Evolutionary conservation across 2,888 invertebrate genomes (phyloP).

Genomic region (Thysanoteuthis rhombus): DNA sequence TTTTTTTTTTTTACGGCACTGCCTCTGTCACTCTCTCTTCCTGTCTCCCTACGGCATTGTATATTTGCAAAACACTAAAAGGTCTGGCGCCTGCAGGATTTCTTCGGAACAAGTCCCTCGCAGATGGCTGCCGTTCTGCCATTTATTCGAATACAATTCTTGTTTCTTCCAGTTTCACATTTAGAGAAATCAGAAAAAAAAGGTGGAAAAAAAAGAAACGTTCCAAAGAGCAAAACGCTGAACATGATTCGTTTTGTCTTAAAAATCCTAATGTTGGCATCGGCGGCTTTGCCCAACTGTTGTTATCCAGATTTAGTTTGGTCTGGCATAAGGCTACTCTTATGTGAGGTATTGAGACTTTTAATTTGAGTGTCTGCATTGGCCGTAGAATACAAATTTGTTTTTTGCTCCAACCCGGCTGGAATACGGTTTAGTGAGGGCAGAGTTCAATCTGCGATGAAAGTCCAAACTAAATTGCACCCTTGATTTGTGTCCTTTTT

Average conservation of each 20-base stretch:
- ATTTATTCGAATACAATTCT: background rate
- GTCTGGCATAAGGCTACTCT: background rate
- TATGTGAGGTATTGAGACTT: background rate
- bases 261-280: background rate
- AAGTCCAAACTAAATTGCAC: too few species aligned
- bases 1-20: too few species aligned
- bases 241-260: background rate
- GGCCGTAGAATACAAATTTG: too few species aligned
- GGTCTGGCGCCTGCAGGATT: background rate
- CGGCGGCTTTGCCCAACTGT: background rate
- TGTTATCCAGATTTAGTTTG: background rate
- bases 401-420: too few species aligned
- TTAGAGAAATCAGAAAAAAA: background rate
- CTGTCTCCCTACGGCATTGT: background rate
- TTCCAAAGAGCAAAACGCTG: background rate
- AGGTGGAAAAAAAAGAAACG: background rate
- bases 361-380: too few species aligned
- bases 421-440: too few species aligned
- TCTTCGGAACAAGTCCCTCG: background rate
- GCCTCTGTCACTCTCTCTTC: background rate
- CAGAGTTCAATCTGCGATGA: too few species aligned
- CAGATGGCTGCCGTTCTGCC: background rate
- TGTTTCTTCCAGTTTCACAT: background rate
- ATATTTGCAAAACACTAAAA: slow-evolving; percentile 12
- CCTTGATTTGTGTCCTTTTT: too few species aligned